Conservation (phyloP, 2,888 invertebrate genomes). For the Lydus trimaculatus region DNA sequence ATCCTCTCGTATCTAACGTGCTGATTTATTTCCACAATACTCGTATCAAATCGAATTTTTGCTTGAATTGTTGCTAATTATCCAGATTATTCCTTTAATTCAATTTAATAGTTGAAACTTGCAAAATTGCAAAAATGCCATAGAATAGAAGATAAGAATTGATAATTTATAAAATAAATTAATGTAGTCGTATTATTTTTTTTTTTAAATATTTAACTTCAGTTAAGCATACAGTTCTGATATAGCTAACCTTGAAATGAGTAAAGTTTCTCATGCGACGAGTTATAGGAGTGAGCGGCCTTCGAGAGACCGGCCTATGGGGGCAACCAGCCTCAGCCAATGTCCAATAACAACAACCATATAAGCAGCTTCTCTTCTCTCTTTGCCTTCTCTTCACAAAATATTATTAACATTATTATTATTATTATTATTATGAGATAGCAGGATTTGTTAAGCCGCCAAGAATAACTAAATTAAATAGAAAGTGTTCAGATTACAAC, state of each 20-base stretch:
- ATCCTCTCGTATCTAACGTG: too few relatives aligned
- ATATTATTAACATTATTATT: too few relatives aligned
- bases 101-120: too few relatives aligned
- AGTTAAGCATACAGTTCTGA: conserved; percentile 18
- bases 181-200: too few relatives aligned
- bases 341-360: background rate
- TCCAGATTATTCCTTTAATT: too few relatives aligned
- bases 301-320: conserved; percentile 48
- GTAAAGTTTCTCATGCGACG: conserved; percentile 50
- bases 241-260: conserved; percentile 48
- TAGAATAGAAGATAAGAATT: too few relatives aligned
- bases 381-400: background rate
- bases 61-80: too few relatives aligned
- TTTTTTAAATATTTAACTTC: background rate
- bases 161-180: too few relatives aligned
- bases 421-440: background rate
- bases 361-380: background rate
- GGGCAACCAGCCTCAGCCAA: conserved; percentile 22
- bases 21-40: background rate
- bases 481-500: conserved; percentile 42
- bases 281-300: conserved; percentile 48
- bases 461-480: conserved; percentile 48
- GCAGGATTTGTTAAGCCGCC: conserved; percentile 25
- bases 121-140: too few relatives aligned
- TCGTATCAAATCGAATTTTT: background rate